Evolutionary conservation across 2,113 vertebrate genomes (phyloP).

Genomic region (Tenebrosternarchus preto): DNA sequence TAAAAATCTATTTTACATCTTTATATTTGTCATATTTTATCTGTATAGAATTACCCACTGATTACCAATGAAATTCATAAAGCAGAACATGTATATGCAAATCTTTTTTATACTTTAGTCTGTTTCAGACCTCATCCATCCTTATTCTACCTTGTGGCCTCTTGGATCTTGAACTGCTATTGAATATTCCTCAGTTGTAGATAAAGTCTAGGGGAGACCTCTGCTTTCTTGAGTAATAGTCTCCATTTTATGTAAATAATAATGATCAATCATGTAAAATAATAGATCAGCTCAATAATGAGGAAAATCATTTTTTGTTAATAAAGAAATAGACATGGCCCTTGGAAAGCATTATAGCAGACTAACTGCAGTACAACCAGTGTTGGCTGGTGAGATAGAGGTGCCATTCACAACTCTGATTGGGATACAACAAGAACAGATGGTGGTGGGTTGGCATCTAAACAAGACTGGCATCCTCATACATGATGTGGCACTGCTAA

Average conservation of each 20-base stretch:
- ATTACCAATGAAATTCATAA: too few relatives aligned
- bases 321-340: constrained; percentile 41
- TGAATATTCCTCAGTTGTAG: not conserved
- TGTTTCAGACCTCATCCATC: too few relatives aligned
- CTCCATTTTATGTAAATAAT: not conserved
- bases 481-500: constrained; percentile 42
- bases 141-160: too few relatives aligned
- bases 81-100: too few relatives aligned
- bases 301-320: constrained; percentile 28
- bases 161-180: too few relatives aligned
- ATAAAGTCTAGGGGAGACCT: not conserved
- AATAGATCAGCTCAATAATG: constrained; percentile 32
- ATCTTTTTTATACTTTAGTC: too few relatives aligned
- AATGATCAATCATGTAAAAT: constrained; percentile 16
- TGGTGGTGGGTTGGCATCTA: constrained; percentile 66
- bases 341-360: constrained; percentile 45
- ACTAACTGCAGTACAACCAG: constrained; percentile 49
- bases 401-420: constrained; percentile 54
- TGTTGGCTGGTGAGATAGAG: constrained; percentile 50
- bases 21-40: too few relatives aligned
- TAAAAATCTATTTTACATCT: too few relatives aligned
- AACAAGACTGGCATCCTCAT: constrained; percentile 62
- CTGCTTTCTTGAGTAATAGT: not conserved
- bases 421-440: constrained; percentile 69
- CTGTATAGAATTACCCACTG: too few relatives aligned